Percentiles rank a stretch among this genome's conserved stretches.
Conservation (phyloP, 2,888 invertebrate genomes). For the Trichogramma evanescens region DNA sequence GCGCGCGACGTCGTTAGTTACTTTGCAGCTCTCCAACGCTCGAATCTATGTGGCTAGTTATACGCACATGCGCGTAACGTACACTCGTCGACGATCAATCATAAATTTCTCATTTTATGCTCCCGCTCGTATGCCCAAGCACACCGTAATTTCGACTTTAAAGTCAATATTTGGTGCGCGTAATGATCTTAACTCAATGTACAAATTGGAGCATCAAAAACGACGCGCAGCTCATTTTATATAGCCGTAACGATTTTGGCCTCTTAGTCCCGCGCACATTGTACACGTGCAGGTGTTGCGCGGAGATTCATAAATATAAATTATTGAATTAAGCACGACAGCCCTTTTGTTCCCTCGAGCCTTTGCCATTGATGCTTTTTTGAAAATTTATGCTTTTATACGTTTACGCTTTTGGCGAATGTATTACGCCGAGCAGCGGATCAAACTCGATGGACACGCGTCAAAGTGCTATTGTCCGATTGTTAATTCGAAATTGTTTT, state of each 20-base stretch:
- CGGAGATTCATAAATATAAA: neutral
- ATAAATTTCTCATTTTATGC: conserved; percentile 15
- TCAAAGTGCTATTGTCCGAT: neutral
- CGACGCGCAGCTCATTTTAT: neutral
- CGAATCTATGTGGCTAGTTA: too few species aligned
- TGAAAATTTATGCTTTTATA: neutral
- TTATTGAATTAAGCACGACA: neutral
- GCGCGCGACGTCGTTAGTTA: too few species aligned
- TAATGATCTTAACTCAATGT: neutral
- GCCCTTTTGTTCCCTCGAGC: neutral
- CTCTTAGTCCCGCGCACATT: too few species aligned
- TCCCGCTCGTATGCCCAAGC: neutral
- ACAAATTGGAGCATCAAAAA: conserved; percentile 18
- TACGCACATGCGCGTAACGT: neutral
- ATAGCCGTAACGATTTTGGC: neutral
- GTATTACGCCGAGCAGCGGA: too few species aligned
- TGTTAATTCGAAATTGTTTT: neutral
- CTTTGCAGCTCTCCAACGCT: too few species aligned
- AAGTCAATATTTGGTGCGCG: conserved; percentile 17
- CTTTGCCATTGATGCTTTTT: neutral
- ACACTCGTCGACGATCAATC: conserved; percentile 10
- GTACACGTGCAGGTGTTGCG: too few species aligned
- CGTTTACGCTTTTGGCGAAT: too few species aligned
- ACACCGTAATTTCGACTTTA: conserved; percentile 16
- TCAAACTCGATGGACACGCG: too few species aligned